Base-by-base conservation (phyloP, 2,888 invertebrate genomes). In the Machimus rusticus region DNA sequence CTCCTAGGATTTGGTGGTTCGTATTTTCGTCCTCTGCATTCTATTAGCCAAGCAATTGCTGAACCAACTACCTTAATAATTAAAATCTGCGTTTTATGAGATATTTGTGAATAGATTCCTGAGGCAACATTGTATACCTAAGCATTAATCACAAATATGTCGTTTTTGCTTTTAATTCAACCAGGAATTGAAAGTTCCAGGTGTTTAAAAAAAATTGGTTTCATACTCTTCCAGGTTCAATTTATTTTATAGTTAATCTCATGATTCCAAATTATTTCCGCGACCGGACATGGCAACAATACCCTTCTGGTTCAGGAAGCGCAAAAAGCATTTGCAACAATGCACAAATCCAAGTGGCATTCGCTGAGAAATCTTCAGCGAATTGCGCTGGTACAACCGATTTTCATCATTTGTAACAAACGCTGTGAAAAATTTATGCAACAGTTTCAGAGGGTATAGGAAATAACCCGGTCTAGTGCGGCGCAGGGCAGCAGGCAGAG, bases 381-480 rank as follows among this genome's bases (percentile, higher is more conserved):
- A 39, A 16, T n/a, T 37, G 16, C 28, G 0, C 43, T 14, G 37
- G 66, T 37, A 37, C 51, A 57, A 57, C 66, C 57, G 66, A 37
- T 51, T 82, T 82, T 66, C 34, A 82, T 82, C 82, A 66, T 6
- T 82, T 82, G 82, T n/a, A 82, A 55, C 82, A 37, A 57, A 23
- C 51, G 37, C 82, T 57, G 57, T 66, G 66, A 82, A 82, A 23
- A 66, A 82, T 82, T 57, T 82, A 82, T 82, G 82, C 82, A 82
- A 82, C 82, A 66, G 82, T 82, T 82, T 8, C 82, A 57, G 12
- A 19, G 19, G 57, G 37, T 37, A 82, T 76, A 76, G 66, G 66
- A 66, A 66, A 66, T 39, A 76, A 37, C 28, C 37, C 76, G 66
- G 2, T 66, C 66, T 66, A 66, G 37, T 76, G 19, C 76, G 34